Evolutionary conservation across 2,888 invertebrate genomes (phyloP), one percentile per base, ranked within the genome.

Genomic region (Teleogryllus oceanicus): DNA sequence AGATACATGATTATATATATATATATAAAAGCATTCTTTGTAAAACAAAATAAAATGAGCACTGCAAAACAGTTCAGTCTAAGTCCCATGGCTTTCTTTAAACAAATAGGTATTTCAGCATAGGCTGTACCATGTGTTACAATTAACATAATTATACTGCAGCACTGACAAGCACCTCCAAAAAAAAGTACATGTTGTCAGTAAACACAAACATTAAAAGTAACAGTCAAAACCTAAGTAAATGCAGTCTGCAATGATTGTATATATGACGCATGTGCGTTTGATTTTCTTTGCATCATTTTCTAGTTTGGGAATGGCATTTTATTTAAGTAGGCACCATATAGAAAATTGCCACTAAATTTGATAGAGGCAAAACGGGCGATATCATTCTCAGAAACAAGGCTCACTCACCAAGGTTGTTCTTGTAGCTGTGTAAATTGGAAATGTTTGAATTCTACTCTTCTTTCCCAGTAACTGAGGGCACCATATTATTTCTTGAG

Each of bases 401-500:
- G 62, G 62, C 62, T 62, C 62, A 62, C 62, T 62, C 62, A 62
- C 62, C 62, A 62, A 62, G 62, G 16, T 62, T 62, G 62, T 62
- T 62, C 62, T 62, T 18, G 62, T 62, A 62, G 62, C 62, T 62
- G 62, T 18, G 16, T 62, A 18, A 37, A 62, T 62, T 62, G 16
- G 62, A 62, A 62, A 62, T 13, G 62, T 62, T 62, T 18, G 62
- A 18, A 62, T 13, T 62, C n/a, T n/a, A 62, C n/a, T 62, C 62
- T 62, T 62, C 62, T 62, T 62, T 62, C 62, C 62, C 62, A 62
- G 16, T 62, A 62, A 62, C 37, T 62, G 62, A 18, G 62, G 62
- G 5, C 62, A 62, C 62, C 77, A 78, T 49, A 78, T 49, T 74
- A 75, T 50, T 78, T 78, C 78, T 80, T 75, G 75, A 80, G 78